Conservation (phyloP, 1,140 invertebrate genomes). For the Polypedilum vanderplanki region DNA sequence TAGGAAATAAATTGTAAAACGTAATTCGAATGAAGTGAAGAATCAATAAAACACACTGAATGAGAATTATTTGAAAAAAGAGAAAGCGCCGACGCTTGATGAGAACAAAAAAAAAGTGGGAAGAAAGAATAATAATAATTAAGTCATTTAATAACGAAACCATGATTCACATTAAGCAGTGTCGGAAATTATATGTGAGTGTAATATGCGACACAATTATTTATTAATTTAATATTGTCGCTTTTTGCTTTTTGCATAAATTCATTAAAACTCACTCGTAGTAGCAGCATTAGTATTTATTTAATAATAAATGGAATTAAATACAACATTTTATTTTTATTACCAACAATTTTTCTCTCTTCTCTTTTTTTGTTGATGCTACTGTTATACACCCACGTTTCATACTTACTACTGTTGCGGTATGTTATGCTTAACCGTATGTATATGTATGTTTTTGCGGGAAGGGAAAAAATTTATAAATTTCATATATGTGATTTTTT, state of each 20-base stretch:
- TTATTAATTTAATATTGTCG: conserved; percentile 26
- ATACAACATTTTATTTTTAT: conserved; percentile 29
- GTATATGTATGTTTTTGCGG: background rate
- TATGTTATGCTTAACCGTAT: conserved; percentile 1
- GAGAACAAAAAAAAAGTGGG: background rate
- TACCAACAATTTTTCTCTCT: conserved; percentile 15
- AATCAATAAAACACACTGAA: too few relatives aligned
- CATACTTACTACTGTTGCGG: background rate
- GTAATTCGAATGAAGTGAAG: background rate
- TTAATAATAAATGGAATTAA: conserved; percentile 28
- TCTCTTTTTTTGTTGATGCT: background rate
- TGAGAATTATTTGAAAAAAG: too few relatives aligned
- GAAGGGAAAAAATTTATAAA: background rate
- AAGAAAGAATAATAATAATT: conserved; percentile 11
- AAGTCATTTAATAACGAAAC: conserved; percentile 14
- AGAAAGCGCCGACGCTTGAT: too few relatives aligned
- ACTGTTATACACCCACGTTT: background rate
- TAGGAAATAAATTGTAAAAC: conserved; percentile 1
- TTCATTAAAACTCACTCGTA: background rate
- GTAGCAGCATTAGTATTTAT: conserved; percentile 24
- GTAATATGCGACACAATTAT: conserved; percentile 20
- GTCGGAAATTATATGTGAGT: background rate
- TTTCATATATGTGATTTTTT: background rate
- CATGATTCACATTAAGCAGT: conserved; percentile 24
- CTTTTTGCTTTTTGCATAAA: conserved; percentile 24